Conservation (phyloP, 2,888 invertebrate species). For the Suillia variegata region DNA sequence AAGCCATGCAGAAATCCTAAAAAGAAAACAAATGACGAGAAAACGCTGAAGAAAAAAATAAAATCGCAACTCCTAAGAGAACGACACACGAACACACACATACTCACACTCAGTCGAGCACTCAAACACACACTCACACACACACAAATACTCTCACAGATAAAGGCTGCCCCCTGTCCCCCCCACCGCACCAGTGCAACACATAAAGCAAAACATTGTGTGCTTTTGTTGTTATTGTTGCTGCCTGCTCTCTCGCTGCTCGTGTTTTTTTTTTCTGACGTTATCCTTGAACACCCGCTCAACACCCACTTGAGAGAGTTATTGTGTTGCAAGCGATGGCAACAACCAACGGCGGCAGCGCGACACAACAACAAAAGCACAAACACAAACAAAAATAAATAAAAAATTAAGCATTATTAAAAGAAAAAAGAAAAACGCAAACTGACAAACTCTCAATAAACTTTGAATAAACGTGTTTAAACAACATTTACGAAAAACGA, state of each 20-base stretch:
- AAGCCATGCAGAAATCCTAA: constrained; percentile 4
- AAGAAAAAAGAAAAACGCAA: not conserved
- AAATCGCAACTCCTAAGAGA: constrained; percentile 3
- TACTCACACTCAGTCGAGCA: not conserved
- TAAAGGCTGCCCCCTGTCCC: no score
- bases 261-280: not conserved
- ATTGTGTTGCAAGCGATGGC: not conserved
- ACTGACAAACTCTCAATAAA: constrained; percentile 27
- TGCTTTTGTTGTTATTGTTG: no score
- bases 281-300: constrained; percentile 22
- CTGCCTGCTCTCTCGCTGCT: no score
- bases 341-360: not conserved
- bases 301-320: constrained; percentile 6
- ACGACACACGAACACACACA: no score
- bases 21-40: not conserved
- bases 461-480: constrained; percentile 28
- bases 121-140: not conserved
- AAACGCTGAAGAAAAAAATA: no score
- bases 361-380: not conserved
- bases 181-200: no score
- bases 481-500: constrained; percentile 15
- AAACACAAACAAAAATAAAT: not conserved
- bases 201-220: no score
- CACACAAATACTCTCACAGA: not conserved
- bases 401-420: no score